These are phyloP conservation scores for Serranus cabrilla DNA, from an alignment of 2,797 vertebrate species.

Conservation along the genomic window DNA sequence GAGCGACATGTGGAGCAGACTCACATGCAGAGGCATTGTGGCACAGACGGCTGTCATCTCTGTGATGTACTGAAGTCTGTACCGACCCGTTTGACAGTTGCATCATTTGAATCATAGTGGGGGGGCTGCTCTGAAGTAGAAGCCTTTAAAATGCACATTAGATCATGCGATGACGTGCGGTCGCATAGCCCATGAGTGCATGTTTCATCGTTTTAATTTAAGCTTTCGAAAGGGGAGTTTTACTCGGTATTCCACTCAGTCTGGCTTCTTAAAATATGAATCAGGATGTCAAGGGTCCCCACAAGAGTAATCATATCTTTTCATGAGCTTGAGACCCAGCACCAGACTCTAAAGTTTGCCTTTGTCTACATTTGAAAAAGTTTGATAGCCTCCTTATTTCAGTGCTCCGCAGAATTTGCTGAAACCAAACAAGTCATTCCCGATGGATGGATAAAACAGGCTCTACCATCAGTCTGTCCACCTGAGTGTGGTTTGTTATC, in stretches of 20 bases:
- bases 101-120: slow-evolving; percentile 71
- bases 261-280: slow-evolving; percentile 50
- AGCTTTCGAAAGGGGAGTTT: slow-evolving; percentile 31
- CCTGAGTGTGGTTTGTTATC: slow-evolving; percentile 82
- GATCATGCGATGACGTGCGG: slow-evolving; percentile 41
- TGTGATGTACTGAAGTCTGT: slow-evolving; percentile 66
- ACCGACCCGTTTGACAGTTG: slow-evolving; percentile 66
- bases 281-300: slow-evolving; percentile 44
- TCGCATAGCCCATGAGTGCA: slow-evolving; percentile 17
- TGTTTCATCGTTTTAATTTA: slow-evolving; percentile 44
- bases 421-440: slow-evolving; percentile 61
- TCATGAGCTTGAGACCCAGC: slow-evolving; percentile 51
- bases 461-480: slow-evolving; percentile 71
- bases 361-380: slow-evolving; percentile 56
- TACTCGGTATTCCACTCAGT: slow-evolving; percentile 44
- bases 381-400: slow-evolving; percentile 51
- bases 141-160: slow-evolving; percentile 72
- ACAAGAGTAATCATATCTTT: slow-evolving; percentile 59
- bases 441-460: slow-evolving; percentile 57
- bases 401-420: slow-evolving; percentile 48
- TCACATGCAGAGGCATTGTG: slow-evolving; percentile 51
- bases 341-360: slow-evolving; percentile 53
- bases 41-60: slow-evolving; percentile 59
- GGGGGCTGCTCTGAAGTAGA: slow-evolving; percentile 58
- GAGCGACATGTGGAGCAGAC: slow-evolving; percentile 57